These are phyloP conservation scores for Hesperophylax magnus DNA, from an alignment of 1,140 invertebrate species.

Conservation along the genomic window DNA sequence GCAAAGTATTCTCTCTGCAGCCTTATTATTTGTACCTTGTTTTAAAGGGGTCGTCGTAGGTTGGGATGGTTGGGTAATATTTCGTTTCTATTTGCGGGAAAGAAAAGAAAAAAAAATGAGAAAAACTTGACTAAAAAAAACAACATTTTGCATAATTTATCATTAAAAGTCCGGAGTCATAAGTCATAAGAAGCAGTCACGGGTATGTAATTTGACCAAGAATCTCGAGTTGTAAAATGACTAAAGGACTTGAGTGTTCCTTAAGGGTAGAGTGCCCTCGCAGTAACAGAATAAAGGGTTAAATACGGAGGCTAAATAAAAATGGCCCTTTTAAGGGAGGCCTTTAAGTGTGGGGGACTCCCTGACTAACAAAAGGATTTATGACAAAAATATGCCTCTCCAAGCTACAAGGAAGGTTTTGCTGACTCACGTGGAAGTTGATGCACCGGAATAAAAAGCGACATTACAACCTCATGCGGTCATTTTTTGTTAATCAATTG, in stretches of 20 bases:
- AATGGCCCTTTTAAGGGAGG: conserved; percentile 9
- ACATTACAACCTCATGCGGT: too few species aligned
- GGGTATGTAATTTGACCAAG: background rate
- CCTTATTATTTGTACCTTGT: too few species aligned
- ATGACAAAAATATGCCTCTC: background rate
- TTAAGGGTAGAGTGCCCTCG: background rate
- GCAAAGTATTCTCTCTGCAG: too few species aligned
- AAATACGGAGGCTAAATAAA: background rate
- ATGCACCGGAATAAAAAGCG: background rate
- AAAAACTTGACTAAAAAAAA: too few species aligned
- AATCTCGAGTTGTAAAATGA: background rate
- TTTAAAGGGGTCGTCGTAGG: too few species aligned
- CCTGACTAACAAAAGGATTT: conserved; percentile 19
- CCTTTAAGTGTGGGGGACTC: background rate
- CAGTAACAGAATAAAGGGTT: conserved; percentile 21
- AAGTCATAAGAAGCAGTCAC: too few species aligned
- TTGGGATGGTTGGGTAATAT: too few species aligned
- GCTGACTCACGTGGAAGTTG: background rate
- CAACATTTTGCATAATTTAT: too few species aligned
- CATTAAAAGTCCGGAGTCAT: too few species aligned
- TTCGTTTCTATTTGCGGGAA: too few species aligned
- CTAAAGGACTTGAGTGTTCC: background rate
- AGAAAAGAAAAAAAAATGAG: too few species aligned
- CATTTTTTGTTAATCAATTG: too few species aligned
- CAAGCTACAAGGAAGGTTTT: background rate